A percentile compares a stretch with the other conserved stretches of the same genome.
Evolutionary conservation across 2,113 vertebrate genomes (phyloP).

Genomic region (Pygoscelis adeliae): DNA sequence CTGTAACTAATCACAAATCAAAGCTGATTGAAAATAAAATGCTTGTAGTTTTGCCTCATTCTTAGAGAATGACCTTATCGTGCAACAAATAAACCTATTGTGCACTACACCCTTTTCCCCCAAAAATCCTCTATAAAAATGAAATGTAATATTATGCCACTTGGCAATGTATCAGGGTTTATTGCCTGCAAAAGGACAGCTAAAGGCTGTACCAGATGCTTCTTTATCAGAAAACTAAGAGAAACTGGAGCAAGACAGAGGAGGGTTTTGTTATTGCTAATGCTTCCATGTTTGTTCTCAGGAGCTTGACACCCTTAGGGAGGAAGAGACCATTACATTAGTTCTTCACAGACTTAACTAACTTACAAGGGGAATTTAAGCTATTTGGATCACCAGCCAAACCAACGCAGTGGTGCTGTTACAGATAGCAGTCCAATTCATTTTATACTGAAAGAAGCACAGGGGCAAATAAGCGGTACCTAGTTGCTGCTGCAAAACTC

Average conservation of each 20-base stretch:
- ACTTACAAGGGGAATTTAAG: background rate
- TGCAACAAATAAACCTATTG: slow-evolving; percentile 18
- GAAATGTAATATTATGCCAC: background rate
- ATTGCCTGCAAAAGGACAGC: background rate
- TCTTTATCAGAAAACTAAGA: background rate
- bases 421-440: background rate
- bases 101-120: background rate
- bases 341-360: background rate
- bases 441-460: background rate
- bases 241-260: background rate
- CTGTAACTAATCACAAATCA: slow-evolving; percentile 8
- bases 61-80: background rate
- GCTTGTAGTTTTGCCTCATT: background rate
- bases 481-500: background rate
- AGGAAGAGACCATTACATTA: background rate
- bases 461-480: background rate
- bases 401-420: background rate
- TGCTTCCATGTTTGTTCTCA: background rate
- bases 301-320: background rate
- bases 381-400: background rate
- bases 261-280: background rate
- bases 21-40: background rate
- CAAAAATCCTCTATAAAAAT: slow-evolving; percentile 1
- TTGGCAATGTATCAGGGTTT: background rate
- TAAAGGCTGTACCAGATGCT: background rate